Evolutionary conservation across 2,888 invertebrate genomes (phyloP).

Genomic region (Chirona hameri): DNA sequence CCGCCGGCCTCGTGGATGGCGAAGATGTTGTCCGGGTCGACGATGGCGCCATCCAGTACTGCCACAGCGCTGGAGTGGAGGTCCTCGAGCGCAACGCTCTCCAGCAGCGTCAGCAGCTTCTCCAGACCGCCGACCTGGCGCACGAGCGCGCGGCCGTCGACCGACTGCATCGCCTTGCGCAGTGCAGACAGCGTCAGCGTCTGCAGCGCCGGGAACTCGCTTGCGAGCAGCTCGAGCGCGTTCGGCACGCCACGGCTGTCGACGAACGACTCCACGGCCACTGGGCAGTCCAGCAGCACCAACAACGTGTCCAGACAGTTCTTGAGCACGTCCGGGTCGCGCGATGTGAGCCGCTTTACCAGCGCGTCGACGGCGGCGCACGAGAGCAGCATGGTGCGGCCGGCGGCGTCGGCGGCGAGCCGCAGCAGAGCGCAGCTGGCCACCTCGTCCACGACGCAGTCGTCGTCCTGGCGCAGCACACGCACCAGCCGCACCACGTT

Average conservation of each 20-base stretch:
- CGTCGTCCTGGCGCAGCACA: neutral
- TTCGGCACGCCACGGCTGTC: neutral
- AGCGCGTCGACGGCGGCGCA: neutral
- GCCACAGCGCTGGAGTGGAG: neutral
- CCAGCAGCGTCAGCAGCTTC: neutral
- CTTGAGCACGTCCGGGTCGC: constrained; percentile 12
- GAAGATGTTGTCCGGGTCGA: neutral
- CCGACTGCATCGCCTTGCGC: neutral
- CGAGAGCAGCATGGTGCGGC: neutral
- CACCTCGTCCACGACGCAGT: constrained; percentile 7
- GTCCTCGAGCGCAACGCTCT: neutral
- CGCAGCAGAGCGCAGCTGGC: neutral
- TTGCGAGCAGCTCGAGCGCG: neutral
- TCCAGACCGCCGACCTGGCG: neutral
- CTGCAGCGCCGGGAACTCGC: neutral
- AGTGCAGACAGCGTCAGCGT: neutral
- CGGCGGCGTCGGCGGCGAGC: neutral
- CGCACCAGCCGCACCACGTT: constrained; percentile 4
- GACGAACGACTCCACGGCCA: neutral
- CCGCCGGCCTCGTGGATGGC: neutral
- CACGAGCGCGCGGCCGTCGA: neutral
- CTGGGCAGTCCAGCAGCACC: neutral
- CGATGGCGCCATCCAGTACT: neutral
- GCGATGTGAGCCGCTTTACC: neutral
- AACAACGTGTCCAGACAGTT: constrained; percentile 2